A percentile compares a stretch with the other conserved stretches of the same genome.
These are phyloP conservation scores for Diorhabda elongata DNA, from an alignment of 1,140 invertebrate genomes.

Conservation along the genomic window DNA sequence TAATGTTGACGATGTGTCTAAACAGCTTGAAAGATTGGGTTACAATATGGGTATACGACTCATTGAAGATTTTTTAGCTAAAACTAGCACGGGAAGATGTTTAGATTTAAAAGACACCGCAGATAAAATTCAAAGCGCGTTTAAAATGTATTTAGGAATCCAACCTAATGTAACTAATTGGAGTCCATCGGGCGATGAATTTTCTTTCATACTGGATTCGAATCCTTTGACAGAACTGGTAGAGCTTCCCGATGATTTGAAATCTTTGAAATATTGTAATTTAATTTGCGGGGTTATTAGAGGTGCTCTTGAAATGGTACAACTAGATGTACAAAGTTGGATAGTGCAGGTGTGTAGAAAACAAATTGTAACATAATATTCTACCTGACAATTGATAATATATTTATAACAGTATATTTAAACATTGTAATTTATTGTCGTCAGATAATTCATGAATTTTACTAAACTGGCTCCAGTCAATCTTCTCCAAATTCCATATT, in stretches of 20 bases:
- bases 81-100: constrained; percentile 85
- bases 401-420: too few relatives aligned
- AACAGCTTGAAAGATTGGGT: constrained; percentile 88
- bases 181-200: constrained; percentile 92
- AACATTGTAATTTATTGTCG: too few relatives aligned
- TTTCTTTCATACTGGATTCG: constrained; percentile 90
- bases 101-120: constrained; percentile 95
- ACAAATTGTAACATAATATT: not conserved
- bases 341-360: constrained; percentile 56
- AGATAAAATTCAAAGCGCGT: constrained; percentile 84
- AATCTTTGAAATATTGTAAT: constrained; percentile 90
- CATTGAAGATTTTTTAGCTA: constrained; percentile 95
- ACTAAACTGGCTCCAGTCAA: too few relatives aligned
- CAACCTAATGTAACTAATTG: constrained; percentile 88
- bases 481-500: too few relatives aligned
- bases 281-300: constrained; percentile 89
- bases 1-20: constrained; percentile 94
- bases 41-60: constrained; percentile 98
- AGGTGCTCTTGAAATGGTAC: constrained; percentile 96
- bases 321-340: constrained; percentile 74
- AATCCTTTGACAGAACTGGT: constrained; percentile 99
- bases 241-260: constrained; percentile 90
- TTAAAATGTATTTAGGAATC: constrained; percentile 89
- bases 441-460: too few relatives aligned
- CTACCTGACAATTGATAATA: too few relatives aligned